These are phyloP conservation scores for Paramormyrops kingsleyae DNA, from an alignment of 2,113 vertebrate genomes.

Conservation along the genomic window DNA sequence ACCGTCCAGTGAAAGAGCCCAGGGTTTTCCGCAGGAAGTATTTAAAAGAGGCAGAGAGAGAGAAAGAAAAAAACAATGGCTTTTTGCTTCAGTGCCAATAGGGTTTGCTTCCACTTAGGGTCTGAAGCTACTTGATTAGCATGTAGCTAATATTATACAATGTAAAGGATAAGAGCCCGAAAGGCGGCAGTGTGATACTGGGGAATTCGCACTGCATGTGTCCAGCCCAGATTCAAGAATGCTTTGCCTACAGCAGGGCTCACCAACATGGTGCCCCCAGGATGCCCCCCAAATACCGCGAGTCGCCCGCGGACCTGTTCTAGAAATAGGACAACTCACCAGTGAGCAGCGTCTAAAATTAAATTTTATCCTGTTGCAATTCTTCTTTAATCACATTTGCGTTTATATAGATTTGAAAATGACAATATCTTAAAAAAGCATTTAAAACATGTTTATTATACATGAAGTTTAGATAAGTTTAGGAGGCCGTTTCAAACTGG, in stretches of 20 bases:
- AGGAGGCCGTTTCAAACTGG: too few species aligned
- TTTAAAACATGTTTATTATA: too few species aligned
- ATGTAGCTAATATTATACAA: slow-evolving; percentile 23
- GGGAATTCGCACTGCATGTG: background rate
- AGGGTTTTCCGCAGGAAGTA: slow-evolving; percentile 66
- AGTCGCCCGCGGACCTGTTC: too few species aligned
- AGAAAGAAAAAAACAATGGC: slow-evolving; percentile 40
- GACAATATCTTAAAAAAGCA: too few species aligned
- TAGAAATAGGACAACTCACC: too few species aligned
- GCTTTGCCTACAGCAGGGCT: background rate
- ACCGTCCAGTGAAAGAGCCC: slow-evolving; percentile 32
- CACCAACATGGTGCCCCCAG: too few species aligned
- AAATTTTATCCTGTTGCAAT: too few species aligned
- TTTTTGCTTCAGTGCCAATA: slow-evolving; percentile 42
- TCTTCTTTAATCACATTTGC: too few species aligned
- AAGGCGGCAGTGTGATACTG: background rate
- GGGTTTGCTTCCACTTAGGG: slow-evolving; percentile 46
- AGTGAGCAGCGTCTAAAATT: too few species aligned
- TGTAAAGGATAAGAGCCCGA: background rate
- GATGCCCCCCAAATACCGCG: too few species aligned
- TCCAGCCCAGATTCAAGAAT: background rate
- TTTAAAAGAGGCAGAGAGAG: slow-evolving; percentile 44
- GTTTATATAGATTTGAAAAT: too few species aligned
- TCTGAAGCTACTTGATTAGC: slow-evolving; percentile 22
- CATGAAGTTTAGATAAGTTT: too few species aligned